Evolutionary conservation across 2,888 invertebrate genomes (phyloP).

Genomic region (Hypena proboscidalis): DNA sequence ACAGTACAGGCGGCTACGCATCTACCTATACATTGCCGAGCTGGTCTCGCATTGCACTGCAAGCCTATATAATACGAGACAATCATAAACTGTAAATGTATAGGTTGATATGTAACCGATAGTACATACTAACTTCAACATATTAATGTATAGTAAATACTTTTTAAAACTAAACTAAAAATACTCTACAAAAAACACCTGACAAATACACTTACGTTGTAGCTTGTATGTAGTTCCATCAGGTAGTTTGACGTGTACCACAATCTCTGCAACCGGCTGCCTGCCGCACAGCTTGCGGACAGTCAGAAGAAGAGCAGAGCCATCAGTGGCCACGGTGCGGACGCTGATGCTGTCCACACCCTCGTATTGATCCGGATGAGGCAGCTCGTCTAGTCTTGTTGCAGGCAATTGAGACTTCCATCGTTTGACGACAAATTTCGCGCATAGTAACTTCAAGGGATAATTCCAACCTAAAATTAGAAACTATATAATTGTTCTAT

Average conservation of each 20-base stretch:
- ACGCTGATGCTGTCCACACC: conserved; percentile 75
- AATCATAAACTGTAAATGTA: no score
- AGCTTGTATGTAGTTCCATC: conserved; percentile 68
- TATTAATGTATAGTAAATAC: no score
- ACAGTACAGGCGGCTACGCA: no score
- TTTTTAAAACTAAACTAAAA: no score
- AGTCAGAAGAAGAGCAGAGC: conserved; percentile 81
- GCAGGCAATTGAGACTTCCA: conserved; percentile 62
- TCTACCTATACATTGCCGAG: no score
- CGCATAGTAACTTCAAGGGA: conserved; percentile 69
- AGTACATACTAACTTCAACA: no score
- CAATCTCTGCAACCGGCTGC: conserved; percentile 82
- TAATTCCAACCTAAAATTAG: conserved; percentile 76
- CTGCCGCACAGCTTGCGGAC: conserved; percentile 76
- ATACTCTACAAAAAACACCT: conserved; percentile 2
- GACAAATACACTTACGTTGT: conserved; percentile 56
- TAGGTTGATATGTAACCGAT: no score
- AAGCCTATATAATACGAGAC: no score
- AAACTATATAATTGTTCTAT: neutral
- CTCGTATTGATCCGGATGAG: conserved; percentile 48
- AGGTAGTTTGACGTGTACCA: conserved; percentile 76
- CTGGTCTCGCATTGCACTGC: no score
- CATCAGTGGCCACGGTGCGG: conserved; percentile 84
- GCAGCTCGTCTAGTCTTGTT: conserved; percentile 52
- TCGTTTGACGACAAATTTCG: conserved; percentile 64